phyloP scores from a whole-genome alignment of 2,888 invertebrate species.

The Therioaphis trifolii region DNA sequence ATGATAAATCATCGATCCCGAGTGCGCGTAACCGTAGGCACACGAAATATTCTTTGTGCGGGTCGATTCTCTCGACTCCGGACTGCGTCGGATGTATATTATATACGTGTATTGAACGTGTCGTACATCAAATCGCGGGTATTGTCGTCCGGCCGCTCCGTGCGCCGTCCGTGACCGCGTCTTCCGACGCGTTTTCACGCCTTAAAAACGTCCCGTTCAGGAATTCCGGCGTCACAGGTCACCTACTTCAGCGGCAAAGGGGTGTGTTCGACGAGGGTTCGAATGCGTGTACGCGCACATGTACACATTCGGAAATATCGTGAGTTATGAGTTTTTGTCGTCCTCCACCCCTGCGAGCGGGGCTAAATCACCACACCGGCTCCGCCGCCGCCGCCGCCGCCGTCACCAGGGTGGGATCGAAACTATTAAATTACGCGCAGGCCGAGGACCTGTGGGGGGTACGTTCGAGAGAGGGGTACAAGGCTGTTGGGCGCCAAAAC shows the following conservation, averaged over 20 bases:
- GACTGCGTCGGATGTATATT: no score
- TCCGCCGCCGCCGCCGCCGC: no score
- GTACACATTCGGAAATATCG: slow-evolving; percentile 44
- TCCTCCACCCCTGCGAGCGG: neutral
- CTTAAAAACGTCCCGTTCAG: neutral
- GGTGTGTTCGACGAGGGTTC: slow-evolving; percentile 12
- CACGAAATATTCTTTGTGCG: no score
- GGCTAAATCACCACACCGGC: slow-evolving; percentile 56
- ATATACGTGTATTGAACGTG: no score
- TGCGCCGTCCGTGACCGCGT: no score
- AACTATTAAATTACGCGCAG: slow-evolving; percentile 58
- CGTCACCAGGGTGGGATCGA: slow-evolving; percentile 31
- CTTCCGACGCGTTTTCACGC: slow-evolving; percentile 1
- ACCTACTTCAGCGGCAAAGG: slow-evolving; percentile 6
- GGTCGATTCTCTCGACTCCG: no score
- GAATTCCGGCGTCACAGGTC: slow-evolving; percentile 15
- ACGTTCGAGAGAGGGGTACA: neutral
- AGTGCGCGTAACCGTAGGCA: no score
- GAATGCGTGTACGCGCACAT: neutral
- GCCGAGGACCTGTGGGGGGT: slow-evolving; percentile 28
- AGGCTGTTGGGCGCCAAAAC: slow-evolving; percentile 58
- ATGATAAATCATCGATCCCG: no score
- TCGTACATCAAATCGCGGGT: no score
- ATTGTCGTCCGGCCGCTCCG: no score
- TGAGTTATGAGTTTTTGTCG: slow-evolving; percentile 60